These are phyloP conservation scores for Lycophotia porphyrea DNA, from an alignment of 2,888 invertebrate genomes.

Conservation along the genomic window DNA sequence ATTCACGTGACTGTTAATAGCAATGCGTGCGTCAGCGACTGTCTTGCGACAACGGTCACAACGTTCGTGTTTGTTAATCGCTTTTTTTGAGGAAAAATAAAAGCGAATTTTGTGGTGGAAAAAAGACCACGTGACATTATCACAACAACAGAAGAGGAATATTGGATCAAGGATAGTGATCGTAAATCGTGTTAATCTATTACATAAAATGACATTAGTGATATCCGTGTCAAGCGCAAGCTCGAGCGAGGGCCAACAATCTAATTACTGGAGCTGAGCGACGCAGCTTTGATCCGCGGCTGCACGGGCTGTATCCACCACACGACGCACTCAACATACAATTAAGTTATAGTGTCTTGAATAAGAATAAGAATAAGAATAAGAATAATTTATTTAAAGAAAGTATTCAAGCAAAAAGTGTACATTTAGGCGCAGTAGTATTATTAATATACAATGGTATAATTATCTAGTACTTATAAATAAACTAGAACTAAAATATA, in stretches of 20 bases:
- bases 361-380: too few relatives aligned
- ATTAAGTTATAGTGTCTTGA: slow-evolving; percentile 16
- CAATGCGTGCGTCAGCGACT: slow-evolving; percentile 68
- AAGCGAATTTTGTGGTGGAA: background rate
- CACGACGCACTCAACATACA: slow-evolving; percentile 18
- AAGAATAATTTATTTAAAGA: too few relatives aligned
- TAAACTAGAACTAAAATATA: too few relatives aligned
- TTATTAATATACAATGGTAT: too few relatives aligned
- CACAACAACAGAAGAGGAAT: slow-evolving; percentile 9
- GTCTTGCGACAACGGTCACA: slow-evolving; percentile 41
- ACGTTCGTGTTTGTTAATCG: too few relatives aligned
- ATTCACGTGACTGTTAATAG: slow-evolving; percentile 56
- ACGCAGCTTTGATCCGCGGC: slow-evolving; percentile 47
- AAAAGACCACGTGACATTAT: slow-evolving; percentile 14
- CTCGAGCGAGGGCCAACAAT: slow-evolving; percentile 45
- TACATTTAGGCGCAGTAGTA: too few relatives aligned
- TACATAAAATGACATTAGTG: slow-evolving; percentile 28
- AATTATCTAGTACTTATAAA: too few relatives aligned
- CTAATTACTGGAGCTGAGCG: slow-evolving; percentile 52
- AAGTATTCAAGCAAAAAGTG: too few relatives aligned
- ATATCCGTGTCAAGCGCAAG: slow-evolving; percentile 56
- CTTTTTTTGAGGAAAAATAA: background rate
- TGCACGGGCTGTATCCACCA: slow-evolving; percentile 10
- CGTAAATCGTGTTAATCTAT: slow-evolving; percentile 35
- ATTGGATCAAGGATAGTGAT: slow-evolving; percentile 39